Evolutionary conservation across 2,113 vertebrate genomes (phyloP), one percentile per base, ranked within the genome.

Genomic region (Xyrauchen texanus): DNA sequence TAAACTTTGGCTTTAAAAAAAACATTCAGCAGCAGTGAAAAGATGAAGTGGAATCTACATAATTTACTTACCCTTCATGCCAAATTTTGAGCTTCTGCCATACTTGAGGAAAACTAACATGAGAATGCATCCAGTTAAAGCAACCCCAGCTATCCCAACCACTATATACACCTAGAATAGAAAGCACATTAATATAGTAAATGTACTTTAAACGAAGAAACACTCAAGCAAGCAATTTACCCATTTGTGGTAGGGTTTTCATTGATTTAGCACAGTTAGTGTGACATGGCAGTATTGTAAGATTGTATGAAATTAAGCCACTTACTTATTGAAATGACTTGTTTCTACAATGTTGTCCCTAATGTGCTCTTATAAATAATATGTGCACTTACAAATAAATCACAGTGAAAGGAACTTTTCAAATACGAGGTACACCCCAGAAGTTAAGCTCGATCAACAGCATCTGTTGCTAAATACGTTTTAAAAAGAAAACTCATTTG

Each of bases 21-120:
- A 57, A 5, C 53, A 55, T 5, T 55, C 53, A 55, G 4, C 44
- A 67, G 44, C 44, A 12, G 1, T n/a, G 45, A 75, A 72, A 76
- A 8, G 51, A 34, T 6, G 0, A 73, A 45, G 46, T n/a, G 34
- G 11, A 69, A 61, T 8, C 55, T n/a, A 75, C 64, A 82, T 42
- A 80, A 64, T 44, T 8, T 4, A 76, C 91, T 94, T 94, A 99
- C 98, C 98, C 95, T 99, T 99, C 88, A 99, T 94, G 51, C 97
- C 96, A 94, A 99, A 99, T 87, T 99, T 99, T 70, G 97, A 96
- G 82, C 96, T 97, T 85, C 96, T 95, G 90, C 96, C 97, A 83
- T 98, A 96, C 89, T 97, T 99, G 77, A 99, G 93, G 86, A 98
- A 96, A 90, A 98, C 93, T 63, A 97, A 91, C 93, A 98, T 97